These are phyloP conservation scores for Pachycephala philippinensis DNA, from an alignment of 2,113 vertebrate species.

Conservation along the genomic window DNA sequence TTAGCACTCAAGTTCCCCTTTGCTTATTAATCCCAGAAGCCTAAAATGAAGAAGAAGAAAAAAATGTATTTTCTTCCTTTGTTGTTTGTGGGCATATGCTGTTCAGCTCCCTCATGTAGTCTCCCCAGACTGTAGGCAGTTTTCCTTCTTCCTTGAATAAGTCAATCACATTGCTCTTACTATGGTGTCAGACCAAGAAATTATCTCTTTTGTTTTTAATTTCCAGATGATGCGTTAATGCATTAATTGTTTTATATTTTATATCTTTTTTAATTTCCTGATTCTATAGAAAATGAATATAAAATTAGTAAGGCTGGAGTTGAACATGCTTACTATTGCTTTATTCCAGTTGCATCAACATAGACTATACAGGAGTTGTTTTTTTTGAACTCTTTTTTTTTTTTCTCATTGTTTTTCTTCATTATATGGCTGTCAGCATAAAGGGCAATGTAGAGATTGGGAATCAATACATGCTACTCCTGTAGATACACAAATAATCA, in stretches of 20 bases:
- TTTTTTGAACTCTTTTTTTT: not conserved
- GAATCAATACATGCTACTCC: slow-evolving; percentile 9
- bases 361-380: not conserved
- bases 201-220: not conserved
- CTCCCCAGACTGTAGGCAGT: not conserved
- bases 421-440: not conserved
- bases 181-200: not conserved
- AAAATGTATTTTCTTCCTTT: slow-evolving; percentile 3
- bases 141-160: not conserved
- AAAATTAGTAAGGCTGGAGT: not conserved
- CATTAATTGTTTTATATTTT: not conserved
- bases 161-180: not conserved
- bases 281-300: not conserved
- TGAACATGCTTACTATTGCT: not conserved
- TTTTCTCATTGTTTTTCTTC: slow-evolving; percentile 12
- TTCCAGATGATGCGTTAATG: not conserved
- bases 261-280: not conserved
- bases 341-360: not conserved
- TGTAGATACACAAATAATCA: slow-evolving; percentile 43
- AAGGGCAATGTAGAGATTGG: not conserved
- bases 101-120: not conserved
- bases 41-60: slow-evolving; percentile 14
- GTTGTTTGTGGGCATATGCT: not conserved
- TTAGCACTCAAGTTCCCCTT: slow-evolving; percentile 18
- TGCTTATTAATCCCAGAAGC: slow-evolving; percentile 60